Base-by-base conservation (phyloP, 2,113 vertebrate species). In the Stigmatopora nigra region DNA sequence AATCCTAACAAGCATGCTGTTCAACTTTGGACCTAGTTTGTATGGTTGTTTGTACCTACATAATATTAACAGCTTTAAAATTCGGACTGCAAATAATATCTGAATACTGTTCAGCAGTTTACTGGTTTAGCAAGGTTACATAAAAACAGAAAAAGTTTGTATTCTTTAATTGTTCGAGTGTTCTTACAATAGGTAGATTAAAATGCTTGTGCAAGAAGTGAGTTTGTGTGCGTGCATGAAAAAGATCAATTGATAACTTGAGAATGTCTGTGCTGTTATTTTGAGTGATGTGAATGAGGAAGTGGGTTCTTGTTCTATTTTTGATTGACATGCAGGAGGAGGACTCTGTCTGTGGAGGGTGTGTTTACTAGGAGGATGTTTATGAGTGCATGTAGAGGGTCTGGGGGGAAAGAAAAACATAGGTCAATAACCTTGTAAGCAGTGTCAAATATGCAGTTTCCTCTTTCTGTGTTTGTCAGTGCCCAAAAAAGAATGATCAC, bases 341-440 rank as follows among this genome's bases (percentile, higher is more conserved):
- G 31, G 45, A 17, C 44, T 31, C 69, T 52, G 49, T 52, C 8
- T 53, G 61, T 61, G 68, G 38, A 6, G 72, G 25, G 67, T 48
- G 57, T 67, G 47, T n/a, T 52, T 45, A 44, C 31, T 25, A 7
- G 16, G 67, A 82, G 84, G 84, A 86, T 87, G 84, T 88, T 84
- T 84, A 72, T 64, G 45, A 67, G 71, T 69, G 46, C 46, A 20
- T 53, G 55, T 64, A 61, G 69, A 16, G 68, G 41, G 49, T 73
- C 36, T 0, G 41, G 16, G 7, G 38, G 64, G 64, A 49, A 64
- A 25, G 5, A 58, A 38, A 59, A 31, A 11, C 73, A 47, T 51
- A 55, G 85, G 82, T 86, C 82, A 76, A 5, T 61, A 10, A 31
- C 58, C 61, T 56, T 68, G 25, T 65, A 71, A 69, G 70, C 59